Percentiles rank a stretch among this genome's conserved stretches.
Conservation (phyloP, 2,113 vertebrate species). For the Eretmochelys imbricata region DNA sequence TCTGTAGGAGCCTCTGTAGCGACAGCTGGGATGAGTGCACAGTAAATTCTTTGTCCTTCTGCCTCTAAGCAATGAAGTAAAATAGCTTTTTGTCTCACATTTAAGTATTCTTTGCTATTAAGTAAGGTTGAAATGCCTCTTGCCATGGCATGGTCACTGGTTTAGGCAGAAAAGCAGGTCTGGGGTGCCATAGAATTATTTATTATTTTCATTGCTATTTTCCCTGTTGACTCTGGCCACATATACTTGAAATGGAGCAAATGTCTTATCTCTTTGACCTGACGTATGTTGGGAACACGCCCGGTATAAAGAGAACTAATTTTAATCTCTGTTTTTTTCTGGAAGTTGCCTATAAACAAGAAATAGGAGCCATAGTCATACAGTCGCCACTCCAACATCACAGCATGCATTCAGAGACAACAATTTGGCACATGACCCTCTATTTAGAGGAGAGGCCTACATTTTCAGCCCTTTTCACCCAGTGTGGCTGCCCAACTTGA, state of each 20-base stretch:
- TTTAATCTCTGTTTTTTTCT: background rate
- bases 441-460: background rate
- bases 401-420: background rate
- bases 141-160: background rate
- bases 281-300: background rate
- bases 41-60: constrained; percentile 48
- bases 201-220: background rate
- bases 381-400: background rate
- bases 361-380: background rate
- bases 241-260: background rate
- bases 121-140: constrained; percentile 14
- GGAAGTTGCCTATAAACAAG: background rate
- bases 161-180: background rate
- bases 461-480: background rate
- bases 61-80: constrained; percentile 18
- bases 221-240: background rate
- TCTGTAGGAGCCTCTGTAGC: constrained; percentile 1
- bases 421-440: background rate
- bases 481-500: background rate
- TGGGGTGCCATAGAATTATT: background rate
- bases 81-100: constrained; percentile 36
- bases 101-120: constrained; percentile 47
- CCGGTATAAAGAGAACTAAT: background rate
- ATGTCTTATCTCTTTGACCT: constrained; percentile 6
- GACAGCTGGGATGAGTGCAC: background rate